Percentiles rank a stretch among this genome's conserved stretches.
phyloP scores from a whole-genome alignment of 2,797 vertebrate species.

The Protonibea diacanthus region DNA sequence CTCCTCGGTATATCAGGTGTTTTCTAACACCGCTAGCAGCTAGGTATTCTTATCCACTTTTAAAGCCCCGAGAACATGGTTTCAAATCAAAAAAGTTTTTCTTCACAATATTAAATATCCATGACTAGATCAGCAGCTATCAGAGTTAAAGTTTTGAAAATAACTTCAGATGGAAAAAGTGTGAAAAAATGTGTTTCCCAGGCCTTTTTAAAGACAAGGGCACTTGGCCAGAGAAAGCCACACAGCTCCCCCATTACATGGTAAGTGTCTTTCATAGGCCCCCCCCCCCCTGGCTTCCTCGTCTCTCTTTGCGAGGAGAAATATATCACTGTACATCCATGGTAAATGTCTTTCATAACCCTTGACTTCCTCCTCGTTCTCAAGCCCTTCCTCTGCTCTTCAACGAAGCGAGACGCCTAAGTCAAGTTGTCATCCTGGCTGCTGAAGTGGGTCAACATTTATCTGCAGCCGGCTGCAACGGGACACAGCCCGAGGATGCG shows the following conservation, averaged over 20 bases:
- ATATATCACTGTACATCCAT: constrained; percentile 21
- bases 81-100: background rate
- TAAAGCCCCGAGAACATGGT: background rate
- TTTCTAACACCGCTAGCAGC: background rate
- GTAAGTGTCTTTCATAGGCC: constrained; percentile 38
- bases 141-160: background rate
- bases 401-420: constrained; percentile 31
- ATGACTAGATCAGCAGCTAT: background rate
- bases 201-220: constrained; percentile 12
- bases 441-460: constrained; percentile 73
- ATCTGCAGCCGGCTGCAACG: constrained; percentile 47
- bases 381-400: constrained; percentile 29
- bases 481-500: constrained; percentile 28
- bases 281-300: background rate
- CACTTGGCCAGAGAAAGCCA: constrained; percentile 11
- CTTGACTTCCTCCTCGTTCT: constrained; percentile 30
- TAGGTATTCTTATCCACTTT: background rate
- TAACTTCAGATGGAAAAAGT: background rate
- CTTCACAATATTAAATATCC: background rate
- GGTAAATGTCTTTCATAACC: constrained; percentile 51
- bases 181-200: constrained; percentile 30
- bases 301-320: constrained; percentile 5
- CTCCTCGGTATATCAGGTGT: background rate
- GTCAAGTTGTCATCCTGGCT: constrained; percentile 65
- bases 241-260: constrained; percentile 8